These are phyloP conservation scores for Meloidogyne exigua DNA, from an alignment of 1,140 invertebrate genomes.

Conservation along the genomic window DNA sequence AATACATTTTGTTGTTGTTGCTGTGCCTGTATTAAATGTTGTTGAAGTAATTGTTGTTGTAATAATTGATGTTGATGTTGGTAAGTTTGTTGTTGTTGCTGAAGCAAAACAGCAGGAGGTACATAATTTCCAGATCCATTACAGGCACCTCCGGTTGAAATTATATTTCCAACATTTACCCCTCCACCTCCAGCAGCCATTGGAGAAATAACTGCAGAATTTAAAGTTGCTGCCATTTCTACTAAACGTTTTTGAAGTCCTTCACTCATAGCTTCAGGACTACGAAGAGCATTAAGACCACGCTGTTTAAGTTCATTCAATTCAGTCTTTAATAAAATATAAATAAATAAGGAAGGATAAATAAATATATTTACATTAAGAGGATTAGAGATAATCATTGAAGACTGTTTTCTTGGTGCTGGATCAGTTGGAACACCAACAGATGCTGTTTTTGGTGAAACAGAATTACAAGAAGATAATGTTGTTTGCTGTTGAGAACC, in stretches of 20 bases:
- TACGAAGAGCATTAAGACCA: constrained; percentile 33
- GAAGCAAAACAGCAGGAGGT: constrained; percentile 3
- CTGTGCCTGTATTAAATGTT: constrained; percentile 6
- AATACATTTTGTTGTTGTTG: constrained; percentile 13
- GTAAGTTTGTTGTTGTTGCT: constrained; percentile 21
- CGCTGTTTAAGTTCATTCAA: constrained; percentile 36
- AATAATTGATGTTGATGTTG: constrained; percentile 24
- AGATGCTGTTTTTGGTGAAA: constrained; percentile 29
- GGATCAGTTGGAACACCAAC: constrained; percentile 32
- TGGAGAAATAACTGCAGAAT: constrained; percentile 12
- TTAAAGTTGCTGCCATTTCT: constrained; percentile 33
- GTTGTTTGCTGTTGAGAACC: constrained; percentile 12
- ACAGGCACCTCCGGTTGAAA: constrained; percentile 4
- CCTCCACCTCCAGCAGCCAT: background rate
- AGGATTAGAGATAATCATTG: constrained; percentile 7
- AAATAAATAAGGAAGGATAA: background rate
- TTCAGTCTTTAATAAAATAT: constrained; percentile 27
- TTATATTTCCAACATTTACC: constrained; percentile 6
- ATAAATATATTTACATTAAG: constrained; percentile 14
- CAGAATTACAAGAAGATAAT: constrained; percentile 5
- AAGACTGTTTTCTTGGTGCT: constrained; percentile 31
- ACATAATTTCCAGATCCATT: background rate
- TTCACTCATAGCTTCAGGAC: constrained; percentile 32
- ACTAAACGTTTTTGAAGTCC: constrained; percentile 27
- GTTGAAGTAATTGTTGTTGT: constrained; percentile 22